Percentiles rank a stretch among this genome's conserved stretches.
Conservation (phyloP, 2,888 invertebrate genomes). For the Drosophila anomelani region DNA sequence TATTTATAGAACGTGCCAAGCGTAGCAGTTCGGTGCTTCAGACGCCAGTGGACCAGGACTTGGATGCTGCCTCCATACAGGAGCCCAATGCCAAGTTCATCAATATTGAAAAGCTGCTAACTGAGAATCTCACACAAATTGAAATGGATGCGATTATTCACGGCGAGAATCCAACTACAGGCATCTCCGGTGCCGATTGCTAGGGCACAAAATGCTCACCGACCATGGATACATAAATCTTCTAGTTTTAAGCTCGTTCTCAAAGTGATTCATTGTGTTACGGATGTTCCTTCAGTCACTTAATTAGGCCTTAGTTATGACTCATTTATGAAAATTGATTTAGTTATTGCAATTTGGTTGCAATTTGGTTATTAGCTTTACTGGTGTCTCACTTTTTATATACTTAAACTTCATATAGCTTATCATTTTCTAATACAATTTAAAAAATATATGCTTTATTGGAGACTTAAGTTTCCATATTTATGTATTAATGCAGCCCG, state of each 20-base stretch:
- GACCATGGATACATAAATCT: constrained; percentile 32
- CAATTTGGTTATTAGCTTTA: constrained; percentile 65
- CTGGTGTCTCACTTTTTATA: constrained; percentile 23
- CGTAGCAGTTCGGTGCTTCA: constrained; percentile 59
- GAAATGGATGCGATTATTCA: constrained; percentile 84
- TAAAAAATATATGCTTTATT: constrained; percentile 7
- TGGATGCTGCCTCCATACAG: constrained; percentile 59
- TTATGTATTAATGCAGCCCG: constrained; percentile 6
- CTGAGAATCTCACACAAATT: constrained; percentile 79
- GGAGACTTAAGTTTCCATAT: constrained; percentile 2
- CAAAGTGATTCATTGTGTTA: constrained; percentile 59
- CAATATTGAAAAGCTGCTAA: constrained; percentile 80
- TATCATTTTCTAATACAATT: constrained; percentile 5
- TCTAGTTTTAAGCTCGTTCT: constrained; percentile 23
- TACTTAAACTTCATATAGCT: constrained; percentile 27
- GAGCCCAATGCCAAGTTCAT: constrained; percentile 79
- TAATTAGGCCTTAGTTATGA: constrained; percentile 47
- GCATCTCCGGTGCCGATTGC: constrained; percentile 73
- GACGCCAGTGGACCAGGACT: constrained; percentile 39
- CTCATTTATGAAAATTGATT: constrained; percentile 19
- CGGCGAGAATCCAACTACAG: constrained; percentile 74
- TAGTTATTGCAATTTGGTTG: constrained; percentile 33
- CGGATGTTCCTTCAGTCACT: constrained; percentile 64
- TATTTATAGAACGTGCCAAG: constrained; percentile 71
- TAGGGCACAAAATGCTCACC: constrained; percentile 49